Evolutionary conservation across 2,888 invertebrate species (phyloP).

Genomic region (Hydroisotoma schaefferi): DNA sequence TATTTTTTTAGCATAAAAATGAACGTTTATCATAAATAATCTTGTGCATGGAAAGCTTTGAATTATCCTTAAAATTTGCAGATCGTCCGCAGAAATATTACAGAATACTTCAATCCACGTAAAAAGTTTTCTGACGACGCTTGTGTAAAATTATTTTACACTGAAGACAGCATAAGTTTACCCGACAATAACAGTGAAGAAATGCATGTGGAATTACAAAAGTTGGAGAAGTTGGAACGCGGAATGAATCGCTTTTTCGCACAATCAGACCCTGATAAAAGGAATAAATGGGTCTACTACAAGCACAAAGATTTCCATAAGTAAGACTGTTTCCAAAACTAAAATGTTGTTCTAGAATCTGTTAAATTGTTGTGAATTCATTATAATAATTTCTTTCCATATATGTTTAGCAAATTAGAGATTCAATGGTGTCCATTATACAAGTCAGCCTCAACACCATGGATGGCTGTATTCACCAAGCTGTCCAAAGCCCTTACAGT

Average conservation of each 20-base stretch:
- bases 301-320: not conserved
- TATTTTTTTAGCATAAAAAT: too few relatives aligned
- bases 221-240: not conserved
- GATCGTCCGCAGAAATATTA: not conserved
- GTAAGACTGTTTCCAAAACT: not conserved
- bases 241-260: not conserved
- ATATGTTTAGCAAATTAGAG: slow-evolving; percentile 15
- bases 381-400: not conserved
- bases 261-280: not conserved
- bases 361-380: not conserved
- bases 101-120: not conserved
- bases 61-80: too few relatives aligned
- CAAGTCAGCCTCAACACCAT: slow-evolving; percentile 45
- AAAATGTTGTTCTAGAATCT: not conserved
- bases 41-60: too few relatives aligned
- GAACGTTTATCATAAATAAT: too few relatives aligned
- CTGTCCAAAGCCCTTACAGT: slow-evolving; percentile 29
- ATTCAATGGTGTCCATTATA: slow-evolving; percentile 45
- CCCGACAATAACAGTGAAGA: not conserved
- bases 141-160: not conserved
- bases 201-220: not conserved
- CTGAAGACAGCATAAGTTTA: not conserved
- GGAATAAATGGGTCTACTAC: slow-evolving; percentile 3
- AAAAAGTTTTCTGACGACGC: not conserved
- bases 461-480: slow-evolving; percentile 41